These are phyloP conservation scores for Nasonia longicornis DNA, from an alignment of 1,140 invertebrate genomes.

Conservation along the genomic window DNA sequence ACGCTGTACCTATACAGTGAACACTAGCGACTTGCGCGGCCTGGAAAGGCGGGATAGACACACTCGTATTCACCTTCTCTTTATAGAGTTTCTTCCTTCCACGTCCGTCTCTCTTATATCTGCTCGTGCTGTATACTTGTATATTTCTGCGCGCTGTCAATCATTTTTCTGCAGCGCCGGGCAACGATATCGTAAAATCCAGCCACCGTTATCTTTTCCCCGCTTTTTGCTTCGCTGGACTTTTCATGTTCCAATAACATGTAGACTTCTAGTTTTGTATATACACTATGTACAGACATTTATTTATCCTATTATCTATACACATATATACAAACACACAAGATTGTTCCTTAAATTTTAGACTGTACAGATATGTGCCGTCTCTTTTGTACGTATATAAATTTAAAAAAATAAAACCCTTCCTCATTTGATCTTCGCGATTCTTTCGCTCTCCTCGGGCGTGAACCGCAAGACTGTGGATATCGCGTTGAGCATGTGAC, in stretches of 20 bases:
- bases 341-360: background rate
- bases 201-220: background rate
- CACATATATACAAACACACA: background rate
- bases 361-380: background rate
- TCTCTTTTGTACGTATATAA: background rate
- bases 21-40: background rate
- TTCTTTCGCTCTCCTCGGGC: slow-evolving; percentile 74
- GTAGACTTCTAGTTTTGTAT: background rate
- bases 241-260: background rate
- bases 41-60: slow-evolving; percentile 31
- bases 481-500: slow-evolving; percentile 91
- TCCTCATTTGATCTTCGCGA: slow-evolving; percentile 60
- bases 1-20: background rate
- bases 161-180: background rate
- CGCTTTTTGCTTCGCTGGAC: background rate
- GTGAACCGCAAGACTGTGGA: slow-evolving; percentile 87
- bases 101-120: slow-evolving; percentile 21
- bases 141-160: background rate
- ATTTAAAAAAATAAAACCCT: slow-evolving; percentile 41
- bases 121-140: background rate
- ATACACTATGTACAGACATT: background rate
- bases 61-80: slow-evolving; percentile 31
- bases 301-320: background rate
- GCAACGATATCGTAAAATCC: background rate
- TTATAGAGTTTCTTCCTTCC: slow-evolving; percentile 40